phyloP scores from a whole-genome alignment of 2,797 vertebrate genomes.

The Uromys caudimaculatus region DNA sequence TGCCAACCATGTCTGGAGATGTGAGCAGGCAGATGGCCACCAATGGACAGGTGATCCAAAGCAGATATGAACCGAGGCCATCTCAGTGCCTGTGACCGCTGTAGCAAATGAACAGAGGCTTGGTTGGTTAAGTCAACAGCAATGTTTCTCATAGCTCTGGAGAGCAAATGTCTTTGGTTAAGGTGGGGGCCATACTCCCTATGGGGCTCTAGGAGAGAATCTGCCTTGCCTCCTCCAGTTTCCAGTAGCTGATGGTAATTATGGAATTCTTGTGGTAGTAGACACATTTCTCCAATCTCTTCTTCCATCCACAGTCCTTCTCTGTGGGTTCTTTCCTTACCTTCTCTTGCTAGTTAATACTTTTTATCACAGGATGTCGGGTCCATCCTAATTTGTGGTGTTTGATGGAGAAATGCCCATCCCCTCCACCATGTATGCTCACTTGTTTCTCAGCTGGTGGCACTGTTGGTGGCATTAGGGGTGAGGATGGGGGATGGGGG shows the following conservation, averaged over 20 bases:
- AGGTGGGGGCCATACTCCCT: neutral
- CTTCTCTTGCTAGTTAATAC: neutral
- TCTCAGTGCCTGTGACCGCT: neutral
- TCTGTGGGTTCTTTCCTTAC: neutral
- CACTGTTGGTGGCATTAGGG: neutral
- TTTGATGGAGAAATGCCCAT: neutral
- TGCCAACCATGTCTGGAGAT: accelerated
- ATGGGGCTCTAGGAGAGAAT: neutral
- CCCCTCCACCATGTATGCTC: neutral
- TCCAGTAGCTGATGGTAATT: no score
- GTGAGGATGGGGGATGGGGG: neutral
- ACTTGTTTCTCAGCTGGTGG: neutral
- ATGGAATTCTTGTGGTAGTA: neutral
- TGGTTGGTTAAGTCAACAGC: neutral
- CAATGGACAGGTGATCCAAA: accelerated
- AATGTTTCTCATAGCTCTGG: neutral
- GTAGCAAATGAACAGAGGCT: neutral
- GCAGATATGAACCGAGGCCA: neutral
- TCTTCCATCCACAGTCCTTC: neutral
- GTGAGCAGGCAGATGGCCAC: accelerated
- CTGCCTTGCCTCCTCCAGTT: neutral
- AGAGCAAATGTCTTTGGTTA: neutral
- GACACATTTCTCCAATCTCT: neutral
- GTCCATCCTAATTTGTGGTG: neutral
- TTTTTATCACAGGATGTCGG: neutral